Evolutionary conservation across 2,888 invertebrate species (phyloP), one percentile per base, ranked within the genome.

Genomic region (Microctonus brassicae): DNA sequence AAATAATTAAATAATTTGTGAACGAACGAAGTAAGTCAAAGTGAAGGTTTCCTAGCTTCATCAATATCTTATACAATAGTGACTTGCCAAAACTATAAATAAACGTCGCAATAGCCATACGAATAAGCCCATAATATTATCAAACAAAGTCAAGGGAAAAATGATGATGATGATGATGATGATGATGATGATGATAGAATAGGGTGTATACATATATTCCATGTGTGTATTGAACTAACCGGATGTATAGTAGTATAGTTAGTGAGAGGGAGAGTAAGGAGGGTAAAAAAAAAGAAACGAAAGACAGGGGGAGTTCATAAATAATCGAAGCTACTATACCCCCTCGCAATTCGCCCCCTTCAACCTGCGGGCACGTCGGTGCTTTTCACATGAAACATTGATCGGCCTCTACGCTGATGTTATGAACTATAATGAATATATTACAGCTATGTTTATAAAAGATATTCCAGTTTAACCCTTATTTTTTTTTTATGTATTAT

Each of bases 361-460:
- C 70, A 68, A 66, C 72, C 74, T 78, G 80, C 82, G 73, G 62
- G 82, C 80, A 80, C 81, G 81, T 77, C 82, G 82, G 82, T 80
- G 83, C 83, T 85, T 86, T 86, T 84, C 83, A 80, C 86, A 83
- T 87, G 83, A 86, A 87, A 87, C 83, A 87, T 87, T 86, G 86
- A 87, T 86, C 84, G 83, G 62, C 47, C 47, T 72, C 80, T 73
- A 81, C 76, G 79, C 79, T 75, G 76, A 79, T 77, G 78, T 77
- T 77, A 75, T 74, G 70, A 75, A 76, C 76, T 76, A 74, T 79
- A 80, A 82, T 81, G 78, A 79, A 78, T 80, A 80, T 79, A 79
- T 76, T 61, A 47, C 33, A 53, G 53, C 36, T 29, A 66, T 55
- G 42, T 67, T 47, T 29, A 47, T 17, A 47, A 47, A 7, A 6